Conservation (phyloP, 2,888 invertebrate species). For the Eueremaeus valkanovi region DNA sequence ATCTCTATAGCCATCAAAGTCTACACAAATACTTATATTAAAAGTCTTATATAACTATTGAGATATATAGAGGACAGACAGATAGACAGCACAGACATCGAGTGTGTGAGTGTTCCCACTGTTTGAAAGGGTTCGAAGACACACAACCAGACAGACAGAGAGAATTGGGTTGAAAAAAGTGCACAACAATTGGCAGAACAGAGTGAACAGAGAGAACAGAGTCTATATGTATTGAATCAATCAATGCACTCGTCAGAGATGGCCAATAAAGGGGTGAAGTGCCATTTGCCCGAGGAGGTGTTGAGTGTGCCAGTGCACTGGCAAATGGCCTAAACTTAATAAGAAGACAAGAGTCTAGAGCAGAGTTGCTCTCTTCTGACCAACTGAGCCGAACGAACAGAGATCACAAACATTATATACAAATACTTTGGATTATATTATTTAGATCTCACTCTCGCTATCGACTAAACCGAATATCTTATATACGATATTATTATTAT, state of each 20-base stretch:
- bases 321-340: not conserved
- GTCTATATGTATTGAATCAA: not conserved
- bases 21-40: too few relatives aligned
- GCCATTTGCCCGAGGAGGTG: not conserved
- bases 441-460: not conserved
- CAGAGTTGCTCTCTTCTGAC: too few relatives aligned
- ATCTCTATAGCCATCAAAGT: too few relatives aligned
- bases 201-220: not conserved
- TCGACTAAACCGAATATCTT: too few relatives aligned
- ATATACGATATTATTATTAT: not conserved
- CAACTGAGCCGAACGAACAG: not conserved
- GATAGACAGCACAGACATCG: too few relatives aligned
- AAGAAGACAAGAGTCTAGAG: not conserved
- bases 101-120: not conserved
- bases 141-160: too few relatives aligned
- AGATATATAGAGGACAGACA: too few relatives aligned
- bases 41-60: not conserved
- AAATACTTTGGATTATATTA: constrained; percentile 2
- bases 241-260: not conserved
- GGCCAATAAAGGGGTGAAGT: constrained; percentile 3
- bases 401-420: not conserved
- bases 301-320: not conserved
- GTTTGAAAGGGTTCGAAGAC: too few relatives aligned
- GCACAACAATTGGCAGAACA: not conserved
- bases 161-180: too few relatives aligned